Evolutionary conservation across 2,888 invertebrate species (phyloP), one percentile per base, ranked within the genome.

Genomic region (Adelognathus sp.): DNA sequence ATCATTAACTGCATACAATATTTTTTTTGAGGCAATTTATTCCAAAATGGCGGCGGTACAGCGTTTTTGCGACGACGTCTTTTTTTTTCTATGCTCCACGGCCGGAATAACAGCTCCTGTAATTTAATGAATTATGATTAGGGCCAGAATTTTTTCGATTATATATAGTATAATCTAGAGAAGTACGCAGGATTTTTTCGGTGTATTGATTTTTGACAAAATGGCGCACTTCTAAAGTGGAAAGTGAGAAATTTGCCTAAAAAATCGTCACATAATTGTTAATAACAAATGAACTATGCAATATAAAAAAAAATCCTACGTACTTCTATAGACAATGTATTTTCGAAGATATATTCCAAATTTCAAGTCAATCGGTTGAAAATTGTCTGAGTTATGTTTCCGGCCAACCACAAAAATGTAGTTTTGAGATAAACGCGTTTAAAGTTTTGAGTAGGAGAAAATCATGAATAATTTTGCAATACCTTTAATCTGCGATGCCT

Each of bases 251-350:
- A 58, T 24, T 56, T 41, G 41, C 54, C 44, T 56, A 58, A 66
- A 72, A 64, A 74, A 66, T 46, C 27, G 64, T 63, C 63, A 58
- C 44, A 66, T 50, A 74, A 66, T 66, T 74, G 74, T 74, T 74
- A 58, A 74, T 74, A 76, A 46, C 39, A 67, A 44, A 61, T 64
- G 41, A 54, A 44, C 60, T 56, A 76, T n/a, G 60, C 39, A 64
- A 66, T 27, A 50, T 31, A 71, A 63, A 52, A 69, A n/a, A 70
- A 39, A 66, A 70, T 33, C 41, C 58, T 72, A 64, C 56, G 29
- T 56, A 56, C 64, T 52, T 73, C 73, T 21, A 29, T 67, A 46
- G 36, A 69, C 39, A 50, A 66, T 52, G 44, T 56, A 54, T 63
- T 41, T 46, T 56, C 21, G 21, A 44, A 69, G 9, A 70, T 70